phyloP scores from a whole-genome alignment of 30 jellyfish, hydroid and myxozoan genomes.

The Cassiopea andromeda region DNA sequence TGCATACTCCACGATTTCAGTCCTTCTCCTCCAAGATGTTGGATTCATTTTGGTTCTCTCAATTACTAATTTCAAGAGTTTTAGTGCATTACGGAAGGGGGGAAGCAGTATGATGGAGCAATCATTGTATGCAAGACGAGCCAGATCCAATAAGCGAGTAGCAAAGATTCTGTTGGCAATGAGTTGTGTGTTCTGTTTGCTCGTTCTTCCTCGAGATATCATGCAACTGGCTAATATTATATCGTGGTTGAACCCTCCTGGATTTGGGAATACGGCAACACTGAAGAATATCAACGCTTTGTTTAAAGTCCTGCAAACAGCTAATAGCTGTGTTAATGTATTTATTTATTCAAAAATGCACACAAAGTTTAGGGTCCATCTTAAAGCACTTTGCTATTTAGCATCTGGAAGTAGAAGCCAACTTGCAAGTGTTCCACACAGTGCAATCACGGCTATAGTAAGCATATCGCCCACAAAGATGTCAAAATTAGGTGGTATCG shows the following conservation, averaged over 20 bases:
- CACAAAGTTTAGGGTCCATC: conserved; percentile 54
- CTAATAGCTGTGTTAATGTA: conserved; percentile 93
- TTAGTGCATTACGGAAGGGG: conserved; percentile 32
- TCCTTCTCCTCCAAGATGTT: conserved; percentile 72
- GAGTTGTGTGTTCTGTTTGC: conserved; percentile 77
- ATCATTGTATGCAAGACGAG: conserved; percentile 43
- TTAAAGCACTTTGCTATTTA: conserved; percentile 10
- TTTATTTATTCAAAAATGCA: conserved; percentile 91
- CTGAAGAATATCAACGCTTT: conserved; percentile 58
- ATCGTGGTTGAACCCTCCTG: conserved; percentile 82
- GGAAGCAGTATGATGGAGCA: conserved; percentile 46
- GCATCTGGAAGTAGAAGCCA: conserved; percentile 1
- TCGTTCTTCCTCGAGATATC: conserved; percentile 89
- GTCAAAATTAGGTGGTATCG: not conserved
- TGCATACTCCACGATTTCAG: conserved; percentile 65
- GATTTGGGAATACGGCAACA: conserved; percentile 41
- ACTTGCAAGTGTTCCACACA: not conserved
- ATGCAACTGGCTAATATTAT: conserved; percentile 57
- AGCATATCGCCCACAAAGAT: conserved; percentile 30
- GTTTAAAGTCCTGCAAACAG: conserved; percentile 81
- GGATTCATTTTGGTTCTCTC: conserved; percentile 64
- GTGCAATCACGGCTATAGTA: not conserved
- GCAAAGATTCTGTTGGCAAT: conserved; percentile 77
- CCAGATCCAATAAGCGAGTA: conserved; percentile 56
- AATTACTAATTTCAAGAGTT: conserved; percentile 68